Evolutionary conservation across 2,113 vertebrate species (phyloP).

Genomic region (Chamaetylas fuelleborni): DNA sequence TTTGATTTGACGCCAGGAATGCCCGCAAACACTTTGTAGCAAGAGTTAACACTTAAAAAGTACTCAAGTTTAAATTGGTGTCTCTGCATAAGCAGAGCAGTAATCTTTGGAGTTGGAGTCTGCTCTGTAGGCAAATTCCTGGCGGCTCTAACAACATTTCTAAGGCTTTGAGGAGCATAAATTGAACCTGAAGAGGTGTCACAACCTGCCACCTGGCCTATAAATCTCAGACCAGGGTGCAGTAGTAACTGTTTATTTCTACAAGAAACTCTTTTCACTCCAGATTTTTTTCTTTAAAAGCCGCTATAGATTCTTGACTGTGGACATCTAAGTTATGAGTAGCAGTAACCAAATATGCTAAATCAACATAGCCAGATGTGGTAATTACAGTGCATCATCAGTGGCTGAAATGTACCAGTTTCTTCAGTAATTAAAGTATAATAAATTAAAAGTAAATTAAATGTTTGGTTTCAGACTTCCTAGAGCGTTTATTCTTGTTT

Average conservation of each 20-base stretch:
- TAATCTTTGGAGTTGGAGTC: background rate
- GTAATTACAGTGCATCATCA: background rate
- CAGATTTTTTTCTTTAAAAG: background rate
- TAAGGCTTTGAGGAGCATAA: conserved; percentile 12
- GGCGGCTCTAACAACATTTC: background rate
- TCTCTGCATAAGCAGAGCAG: background rate
- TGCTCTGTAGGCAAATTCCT: conserved; percentile 38
- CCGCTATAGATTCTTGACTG: background rate
- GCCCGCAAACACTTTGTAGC: conserved; percentile 6
- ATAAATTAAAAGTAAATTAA: background rate
- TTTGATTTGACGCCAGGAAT: conserved; percentile 41
- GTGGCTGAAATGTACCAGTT: background rate
- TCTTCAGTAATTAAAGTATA: background rate
- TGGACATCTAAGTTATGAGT: background rate
- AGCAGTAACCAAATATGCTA: background rate
- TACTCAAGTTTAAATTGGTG: background rate
- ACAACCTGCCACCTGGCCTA: background rate
- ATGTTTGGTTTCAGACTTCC: background rate
- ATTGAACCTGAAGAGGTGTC: conserved; percentile 38
- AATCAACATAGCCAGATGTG: background rate
- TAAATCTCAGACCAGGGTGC: background rate
- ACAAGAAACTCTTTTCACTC: background rate
- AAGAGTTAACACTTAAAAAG: conserved; percentile 12
- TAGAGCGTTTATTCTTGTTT: background rate
- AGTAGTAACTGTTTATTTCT: background rate